phyloP scores from a whole-genome alignment of 2,888 invertebrate genomes.

The Gonocerus acuteangulatus region DNA sequence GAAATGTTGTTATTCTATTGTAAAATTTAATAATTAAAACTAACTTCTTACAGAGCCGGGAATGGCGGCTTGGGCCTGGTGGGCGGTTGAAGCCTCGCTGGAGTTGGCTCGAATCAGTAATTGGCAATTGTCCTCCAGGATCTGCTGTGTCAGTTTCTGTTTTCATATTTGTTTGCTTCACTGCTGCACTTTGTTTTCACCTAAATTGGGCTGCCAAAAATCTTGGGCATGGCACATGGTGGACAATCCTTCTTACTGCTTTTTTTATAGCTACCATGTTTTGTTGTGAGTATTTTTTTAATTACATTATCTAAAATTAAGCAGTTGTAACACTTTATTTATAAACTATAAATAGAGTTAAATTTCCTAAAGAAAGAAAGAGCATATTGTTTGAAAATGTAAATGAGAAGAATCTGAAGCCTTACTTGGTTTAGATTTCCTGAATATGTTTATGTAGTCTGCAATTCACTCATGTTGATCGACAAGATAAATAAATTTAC shows the following conservation, averaged over 20 bases:
- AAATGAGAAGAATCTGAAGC: no score
- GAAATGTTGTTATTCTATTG: no score
- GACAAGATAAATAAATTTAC: no score
- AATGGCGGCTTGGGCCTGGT: slow-evolving; percentile 42
- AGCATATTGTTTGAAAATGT: no score
- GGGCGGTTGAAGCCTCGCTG: slow-evolving; percentile 59
- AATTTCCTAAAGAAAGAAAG: no score
- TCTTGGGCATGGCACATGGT: slow-evolving; percentile 52
- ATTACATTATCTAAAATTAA: background rate
- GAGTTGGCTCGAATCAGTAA: slow-evolving; percentile 63
- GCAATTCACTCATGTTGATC: no score
- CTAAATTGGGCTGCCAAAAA: slow-evolving; percentile 52
- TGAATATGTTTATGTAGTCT: no score
- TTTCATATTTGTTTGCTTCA: slow-evolving; percentile 57
- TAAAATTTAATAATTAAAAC: no score
- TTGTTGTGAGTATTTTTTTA: slow-evolving; percentile 50
- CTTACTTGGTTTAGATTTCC: no score
- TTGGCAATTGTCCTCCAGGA: slow-evolving; percentile 69
- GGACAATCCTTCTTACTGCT: slow-evolving; percentile 58
- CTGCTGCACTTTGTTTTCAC: slow-evolving; percentile 59
- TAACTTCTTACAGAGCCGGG: slow-evolving; percentile 34
- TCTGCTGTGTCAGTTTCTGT: slow-evolving; percentile 65
- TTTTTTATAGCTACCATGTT: slow-evolving; percentile 56
- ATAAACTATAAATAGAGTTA: no score
- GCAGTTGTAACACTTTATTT: no score